Evolutionary conservation across 2,113 vertebrate species (phyloP).

Genomic region (Acanthisitta chloris): DNA sequence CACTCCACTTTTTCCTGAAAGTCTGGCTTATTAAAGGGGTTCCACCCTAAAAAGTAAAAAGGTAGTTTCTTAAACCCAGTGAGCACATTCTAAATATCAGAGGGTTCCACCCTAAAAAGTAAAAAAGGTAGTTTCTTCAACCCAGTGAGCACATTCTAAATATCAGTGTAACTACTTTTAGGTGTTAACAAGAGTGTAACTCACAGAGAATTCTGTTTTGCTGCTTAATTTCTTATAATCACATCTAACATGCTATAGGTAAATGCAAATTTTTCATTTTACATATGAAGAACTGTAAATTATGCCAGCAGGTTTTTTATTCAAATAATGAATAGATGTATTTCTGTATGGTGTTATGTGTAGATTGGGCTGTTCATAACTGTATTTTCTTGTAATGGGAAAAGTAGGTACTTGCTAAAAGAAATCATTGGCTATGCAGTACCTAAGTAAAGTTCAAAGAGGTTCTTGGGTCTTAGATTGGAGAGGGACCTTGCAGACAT

Average conservation of each 20-base stretch:
- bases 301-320: background rate
- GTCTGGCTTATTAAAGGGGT: background rate
- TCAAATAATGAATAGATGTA: background rate
- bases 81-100: background rate
- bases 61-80: background rate
- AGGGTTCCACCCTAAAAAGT: background rate
- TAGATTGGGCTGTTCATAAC: background rate
- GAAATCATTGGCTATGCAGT: background rate
- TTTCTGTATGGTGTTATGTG: background rate
- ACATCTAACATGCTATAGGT: background rate
- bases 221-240: background rate
- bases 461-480: background rate
- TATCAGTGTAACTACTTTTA: background rate
- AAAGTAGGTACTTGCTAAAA: background rate
- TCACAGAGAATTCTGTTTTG: rapidly evolving
- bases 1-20: background rate
- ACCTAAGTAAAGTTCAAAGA: background rate
- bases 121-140: background rate
- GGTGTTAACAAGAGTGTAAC: background rate
- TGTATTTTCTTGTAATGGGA: rapidly evolving
- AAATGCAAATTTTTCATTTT: background rate
- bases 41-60: background rate
- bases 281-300: background rate
- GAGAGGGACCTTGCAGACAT: background rate
- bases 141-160: background rate